Conservation (phyloP, 2,888 invertebrate genomes). For the Polymixis flavicincta region DNA sequence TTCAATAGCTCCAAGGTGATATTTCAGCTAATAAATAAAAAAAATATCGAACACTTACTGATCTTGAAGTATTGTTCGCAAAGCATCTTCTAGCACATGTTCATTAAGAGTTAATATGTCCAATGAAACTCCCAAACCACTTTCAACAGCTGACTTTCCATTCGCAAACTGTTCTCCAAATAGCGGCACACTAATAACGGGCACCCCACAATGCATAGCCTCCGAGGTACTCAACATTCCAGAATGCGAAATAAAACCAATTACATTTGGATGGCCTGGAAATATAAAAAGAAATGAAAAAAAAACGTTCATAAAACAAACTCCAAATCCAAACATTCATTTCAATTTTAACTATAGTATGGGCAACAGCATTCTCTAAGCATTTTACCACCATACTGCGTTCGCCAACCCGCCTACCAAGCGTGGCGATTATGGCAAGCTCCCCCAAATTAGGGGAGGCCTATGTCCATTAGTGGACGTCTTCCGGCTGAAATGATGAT, state of each 20-base stretch:
- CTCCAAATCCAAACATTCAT: too few species aligned
- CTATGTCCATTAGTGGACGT: too few species aligned
- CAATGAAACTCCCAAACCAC: slow-evolving; percentile 80
- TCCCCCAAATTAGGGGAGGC: too few species aligned
- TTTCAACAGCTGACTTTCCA: slow-evolving; percentile 81
- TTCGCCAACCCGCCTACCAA: too few species aligned
- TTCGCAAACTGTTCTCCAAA: slow-evolving; percentile 89
- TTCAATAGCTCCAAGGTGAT: too few species aligned
- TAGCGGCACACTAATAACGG: slow-evolving; percentile 87
- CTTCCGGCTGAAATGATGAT: too few species aligned
- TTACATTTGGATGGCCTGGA: slow-evolving; percentile 88
- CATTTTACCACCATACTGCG: too few species aligned
- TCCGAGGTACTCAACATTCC: slow-evolving; percentile 89
- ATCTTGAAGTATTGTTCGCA: slow-evolving; percentile 59
- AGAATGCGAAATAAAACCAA: slow-evolving; percentile 88
- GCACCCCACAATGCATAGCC: slow-evolving; percentile 81
- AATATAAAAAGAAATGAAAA: not conserved
- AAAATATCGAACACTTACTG: slow-evolving; percentile 48
- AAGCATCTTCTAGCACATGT: slow-evolving; percentile 50
- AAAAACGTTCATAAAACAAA: not conserved
- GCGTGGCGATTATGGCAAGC: too few species aligned
- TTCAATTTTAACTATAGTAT: too few species aligned
- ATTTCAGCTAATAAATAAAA: not conserved
- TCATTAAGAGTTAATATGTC: slow-evolving; percentile 41
- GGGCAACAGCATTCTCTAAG: too few species aligned